phyloP scores from a whole-genome alignment of 1,140 invertebrate genomes.

The Bombus waltoni region DNA sequence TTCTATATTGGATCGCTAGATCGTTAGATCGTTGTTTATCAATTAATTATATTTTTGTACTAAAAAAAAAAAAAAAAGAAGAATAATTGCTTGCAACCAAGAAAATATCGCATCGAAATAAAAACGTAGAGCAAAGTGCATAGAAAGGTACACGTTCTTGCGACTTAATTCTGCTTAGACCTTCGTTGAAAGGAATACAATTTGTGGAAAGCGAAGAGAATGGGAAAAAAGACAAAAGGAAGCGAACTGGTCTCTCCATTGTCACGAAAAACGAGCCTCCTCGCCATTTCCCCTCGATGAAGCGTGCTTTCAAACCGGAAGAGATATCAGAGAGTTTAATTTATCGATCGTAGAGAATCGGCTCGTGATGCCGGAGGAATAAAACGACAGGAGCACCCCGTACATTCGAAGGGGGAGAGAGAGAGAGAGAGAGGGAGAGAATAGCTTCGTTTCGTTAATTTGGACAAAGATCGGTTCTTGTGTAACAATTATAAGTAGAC shows the following conservation, averaged over 20 bases:
- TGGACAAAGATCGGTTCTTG: constrained; percentile 10
- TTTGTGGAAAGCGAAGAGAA: neutral
- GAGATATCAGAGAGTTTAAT: constrained; percentile 69
- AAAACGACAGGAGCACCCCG: neutral
- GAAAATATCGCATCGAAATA: neutral
- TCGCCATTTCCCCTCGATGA: neutral
- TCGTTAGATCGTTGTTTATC: too few species aligned
- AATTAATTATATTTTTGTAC: too few species aligned
- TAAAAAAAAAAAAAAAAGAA: neutral
- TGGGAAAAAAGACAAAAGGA: neutral
- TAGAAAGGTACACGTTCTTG: neutral
- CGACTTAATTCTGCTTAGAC: neutral
- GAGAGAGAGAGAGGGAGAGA: neutral
- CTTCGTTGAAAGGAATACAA: neutral
- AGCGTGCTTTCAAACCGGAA: constrained; percentile 72
- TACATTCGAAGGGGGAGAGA: neutral
- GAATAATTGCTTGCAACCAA: neutral
- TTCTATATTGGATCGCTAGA: too few species aligned
- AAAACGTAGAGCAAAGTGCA: neutral
- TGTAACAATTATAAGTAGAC: neutral
- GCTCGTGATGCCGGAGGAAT: constrained; percentile 36
- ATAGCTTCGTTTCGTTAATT: constrained; percentile 26
- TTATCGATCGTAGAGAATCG: constrained; percentile 71
- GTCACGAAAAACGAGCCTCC: constrained; percentile 3
- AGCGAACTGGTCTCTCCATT: neutral